Conservation (phyloP, 2,113 vertebrate genomes). For the Cebus imitator region DNA sequence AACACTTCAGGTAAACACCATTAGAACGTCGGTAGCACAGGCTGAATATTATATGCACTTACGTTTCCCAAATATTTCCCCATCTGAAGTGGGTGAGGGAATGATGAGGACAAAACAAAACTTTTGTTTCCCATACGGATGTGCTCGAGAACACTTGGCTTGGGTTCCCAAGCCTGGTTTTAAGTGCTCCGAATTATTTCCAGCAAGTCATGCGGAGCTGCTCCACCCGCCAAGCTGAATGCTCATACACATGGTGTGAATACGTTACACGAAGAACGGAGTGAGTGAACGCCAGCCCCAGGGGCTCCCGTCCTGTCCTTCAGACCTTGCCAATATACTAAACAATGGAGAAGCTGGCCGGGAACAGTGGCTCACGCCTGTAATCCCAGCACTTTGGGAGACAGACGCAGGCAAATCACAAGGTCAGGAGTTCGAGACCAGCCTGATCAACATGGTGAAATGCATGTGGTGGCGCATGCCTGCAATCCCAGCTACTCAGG, state of each 20-base stretch:
- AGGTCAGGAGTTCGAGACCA: too few relatives aligned
- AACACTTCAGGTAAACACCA: conserved; percentile 70
- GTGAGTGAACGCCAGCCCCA: neutral
- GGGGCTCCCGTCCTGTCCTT: neutral
- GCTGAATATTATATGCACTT: conserved; percentile 45
- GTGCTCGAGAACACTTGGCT: neutral
- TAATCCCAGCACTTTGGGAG: too few relatives aligned
- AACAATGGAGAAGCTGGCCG: neutral
- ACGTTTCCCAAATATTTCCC: conserved; percentile 60
- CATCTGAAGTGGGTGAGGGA: neutral
- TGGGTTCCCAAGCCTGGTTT: conserved; percentile 55
- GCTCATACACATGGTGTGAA: rapidly evolving
- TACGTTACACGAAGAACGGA: neutral
- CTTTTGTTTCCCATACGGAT: conserved; percentile 30
- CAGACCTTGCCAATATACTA: neutral
- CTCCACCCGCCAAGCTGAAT: neutral
- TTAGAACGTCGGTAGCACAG: conserved; percentile 61
- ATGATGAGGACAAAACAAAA: neutral
- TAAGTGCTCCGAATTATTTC: conserved; percentile 9
- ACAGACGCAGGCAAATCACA: too few relatives aligned
- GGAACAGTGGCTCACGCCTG: too few relatives aligned
- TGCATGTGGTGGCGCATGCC: too few relatives aligned
- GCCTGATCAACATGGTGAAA: too few relatives aligned
- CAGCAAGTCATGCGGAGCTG: neutral
- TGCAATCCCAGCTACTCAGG: too few relatives aligned